Conservation (phyloP, 2,113 vertebrate genomes). For the Eublepharis macularius region DNA sequence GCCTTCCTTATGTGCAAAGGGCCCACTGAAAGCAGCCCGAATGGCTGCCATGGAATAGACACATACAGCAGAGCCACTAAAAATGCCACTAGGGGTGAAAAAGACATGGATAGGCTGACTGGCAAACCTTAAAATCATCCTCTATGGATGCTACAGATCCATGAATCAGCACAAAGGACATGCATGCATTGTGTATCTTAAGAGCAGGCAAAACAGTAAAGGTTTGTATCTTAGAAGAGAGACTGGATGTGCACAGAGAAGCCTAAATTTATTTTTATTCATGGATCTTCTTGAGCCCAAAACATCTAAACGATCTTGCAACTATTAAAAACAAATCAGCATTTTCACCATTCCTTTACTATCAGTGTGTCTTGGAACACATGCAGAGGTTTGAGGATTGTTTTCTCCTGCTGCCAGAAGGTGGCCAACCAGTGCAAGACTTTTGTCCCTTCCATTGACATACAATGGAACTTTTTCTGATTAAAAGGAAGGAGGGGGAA, state of each 20-base stretch:
- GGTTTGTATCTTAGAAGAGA: background rate
- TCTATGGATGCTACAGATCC: no score
- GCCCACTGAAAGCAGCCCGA: conserved; percentile 83
- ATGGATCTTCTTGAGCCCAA: background rate
- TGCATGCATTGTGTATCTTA: background rate
- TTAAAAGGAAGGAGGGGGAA: no score
- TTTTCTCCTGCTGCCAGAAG: no score
- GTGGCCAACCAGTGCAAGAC: no score
- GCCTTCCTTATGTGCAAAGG: conserved; percentile 85
- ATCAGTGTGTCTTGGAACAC: no score
- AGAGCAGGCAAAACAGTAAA: background rate
- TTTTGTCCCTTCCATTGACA: no score
- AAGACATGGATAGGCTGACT: background rate
- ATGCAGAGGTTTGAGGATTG: no score
- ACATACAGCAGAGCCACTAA: conserved; percentile 82
- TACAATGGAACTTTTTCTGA: no score
- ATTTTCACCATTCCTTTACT: no score
- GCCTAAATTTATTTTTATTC: background rate
- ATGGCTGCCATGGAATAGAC: conserved; percentile 83
- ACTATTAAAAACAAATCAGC: no score
- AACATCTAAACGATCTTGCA: background rate
- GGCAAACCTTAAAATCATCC: background rate
- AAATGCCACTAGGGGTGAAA: conserved; percentile 73
- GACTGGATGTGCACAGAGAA: no score
- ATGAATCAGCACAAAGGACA: background rate